phyloP scores from a whole-genome alignment of 1,140 invertebrate genomes.

The Fopius arisanus region DNA sequence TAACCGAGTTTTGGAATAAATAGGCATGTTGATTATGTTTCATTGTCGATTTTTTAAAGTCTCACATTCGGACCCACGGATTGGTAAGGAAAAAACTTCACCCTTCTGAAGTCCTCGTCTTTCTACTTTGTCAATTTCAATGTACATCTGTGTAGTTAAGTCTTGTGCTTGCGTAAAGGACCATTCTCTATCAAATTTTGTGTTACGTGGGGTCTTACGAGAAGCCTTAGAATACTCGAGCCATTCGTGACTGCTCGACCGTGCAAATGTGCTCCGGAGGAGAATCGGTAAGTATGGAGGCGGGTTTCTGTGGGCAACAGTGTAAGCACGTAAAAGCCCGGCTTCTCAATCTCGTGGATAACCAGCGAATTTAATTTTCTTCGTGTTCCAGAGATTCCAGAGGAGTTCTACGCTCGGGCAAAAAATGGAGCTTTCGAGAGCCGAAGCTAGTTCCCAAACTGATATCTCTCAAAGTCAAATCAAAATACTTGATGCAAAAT shows the following conservation, averaged over 20 bases:
- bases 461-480: too few species aligned
- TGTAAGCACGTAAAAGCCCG: conserved; percentile 9
- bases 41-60: too few species aligned
- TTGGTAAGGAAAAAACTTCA: too few species aligned
- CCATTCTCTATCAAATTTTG: not conserved
- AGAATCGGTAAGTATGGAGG: not conserved
- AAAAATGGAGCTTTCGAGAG: too few species aligned
- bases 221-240: not conserved
- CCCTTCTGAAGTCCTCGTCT: too few species aligned
- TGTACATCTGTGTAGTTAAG: conserved; percentile 5
- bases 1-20: too few species aligned
- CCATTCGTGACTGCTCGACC: conserved; percentile 8
- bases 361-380: not conserved
- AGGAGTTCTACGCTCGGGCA: too few species aligned
- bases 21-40: too few species aligned
- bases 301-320: not conserved
- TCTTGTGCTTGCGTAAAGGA: not conserved
- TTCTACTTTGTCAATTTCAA: not conserved
- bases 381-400: not conserved
- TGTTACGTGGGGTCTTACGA: too few species aligned
- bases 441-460: too few species aligned
- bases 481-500: too few species aligned
- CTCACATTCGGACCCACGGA: too few species aligned
- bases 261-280: conserved; percentile 1
- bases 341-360: conserved; percentile 22